These are phyloP conservation scores for Scaptomyza polygonia DNA, from an alignment of 2,888 invertebrate species.

Conservation along the genomic window DNA sequence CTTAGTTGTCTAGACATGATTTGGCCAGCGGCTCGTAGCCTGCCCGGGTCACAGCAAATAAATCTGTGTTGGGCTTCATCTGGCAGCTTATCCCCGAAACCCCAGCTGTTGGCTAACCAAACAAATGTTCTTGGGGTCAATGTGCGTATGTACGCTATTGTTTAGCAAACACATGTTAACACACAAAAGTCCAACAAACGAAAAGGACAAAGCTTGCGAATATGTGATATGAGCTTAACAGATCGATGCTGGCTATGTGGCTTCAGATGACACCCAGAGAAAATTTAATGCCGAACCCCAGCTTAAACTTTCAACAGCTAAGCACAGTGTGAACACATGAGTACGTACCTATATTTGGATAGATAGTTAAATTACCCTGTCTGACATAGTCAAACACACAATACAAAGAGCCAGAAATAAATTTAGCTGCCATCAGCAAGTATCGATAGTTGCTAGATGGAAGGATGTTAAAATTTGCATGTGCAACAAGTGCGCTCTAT, in stretches of 20 bases:
- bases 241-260: constrained; percentile 62
- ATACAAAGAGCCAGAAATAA: constrained; percentile 46
- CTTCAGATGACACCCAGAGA: constrained; percentile 45
- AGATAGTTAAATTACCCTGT: neutral
- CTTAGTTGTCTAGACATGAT: constrained; percentile 68
- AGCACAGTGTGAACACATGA: constrained; percentile 17
- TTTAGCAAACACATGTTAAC: constrained; percentile 62
- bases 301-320: constrained; percentile 46
- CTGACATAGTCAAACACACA: constrained; percentile 17
- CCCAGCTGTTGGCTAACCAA: constrained; percentile 53
- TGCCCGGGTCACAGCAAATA: constrained; percentile 51
- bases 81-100: constrained; percentile 28
- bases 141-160: constrained; percentile 31
- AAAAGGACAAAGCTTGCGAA: constrained; percentile 54
- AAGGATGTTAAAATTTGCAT: constrained; percentile 36
- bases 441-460: constrained; percentile 30
- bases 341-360: too few species aligned
- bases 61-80: constrained; percentile 67
- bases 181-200: constrained; percentile 44
- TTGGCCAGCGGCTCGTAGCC: constrained; percentile 49
- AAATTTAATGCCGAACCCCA: constrained; percentile 48
- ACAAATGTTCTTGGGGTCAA: constrained; percentile 68
- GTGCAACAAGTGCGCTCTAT: constrained; percentile 49
- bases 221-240: constrained; percentile 69
- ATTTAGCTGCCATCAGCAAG: constrained; percentile 38